Conservation (phyloP, 2,888 invertebrate species). For the Pteria penguin region DNA sequence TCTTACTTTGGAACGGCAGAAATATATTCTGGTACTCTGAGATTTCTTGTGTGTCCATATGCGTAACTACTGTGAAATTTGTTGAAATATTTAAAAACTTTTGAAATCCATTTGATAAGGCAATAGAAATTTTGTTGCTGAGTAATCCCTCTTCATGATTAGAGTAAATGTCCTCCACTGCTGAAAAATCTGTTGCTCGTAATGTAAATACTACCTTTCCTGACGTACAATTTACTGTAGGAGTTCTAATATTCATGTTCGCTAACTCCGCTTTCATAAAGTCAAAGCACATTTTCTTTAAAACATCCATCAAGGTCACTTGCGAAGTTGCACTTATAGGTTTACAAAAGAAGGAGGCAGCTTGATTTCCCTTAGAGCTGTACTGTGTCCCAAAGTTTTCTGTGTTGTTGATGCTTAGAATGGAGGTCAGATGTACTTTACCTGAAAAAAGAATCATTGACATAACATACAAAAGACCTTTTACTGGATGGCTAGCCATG, state of each 20-base stretch:
- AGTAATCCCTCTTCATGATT: neutral
- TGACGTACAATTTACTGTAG: neutral
- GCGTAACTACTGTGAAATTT: neutral
- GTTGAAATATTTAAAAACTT: neutral
- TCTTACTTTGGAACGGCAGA: slow-evolving; percentile 39
- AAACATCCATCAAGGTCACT: neutral
- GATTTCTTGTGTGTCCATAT: slow-evolving; percentile 19
- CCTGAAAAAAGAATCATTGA: neutral
- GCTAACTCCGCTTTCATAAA: neutral
- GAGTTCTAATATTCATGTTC: neutral
- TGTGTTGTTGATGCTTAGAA: neutral
- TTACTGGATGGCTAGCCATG: no score
- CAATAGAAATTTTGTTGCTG: neutral
- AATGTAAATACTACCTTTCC: neutral
- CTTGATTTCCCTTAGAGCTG: neutral
- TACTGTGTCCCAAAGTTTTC: neutral
- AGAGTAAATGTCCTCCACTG: neutral
- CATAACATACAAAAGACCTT: no score
- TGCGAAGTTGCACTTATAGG: neutral
- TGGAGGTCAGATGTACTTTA: neutral
- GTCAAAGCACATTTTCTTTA: neutral
- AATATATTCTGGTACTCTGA: slow-evolving; percentile 16
- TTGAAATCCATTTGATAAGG: neutral
- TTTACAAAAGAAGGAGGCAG: neutral
- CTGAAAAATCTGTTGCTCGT: neutral